These are phyloP conservation scores for Macrostomum cliftonense DNA, from an alignment of 2,888 invertebrate genomes.

Conservation along the genomic window DNA sequence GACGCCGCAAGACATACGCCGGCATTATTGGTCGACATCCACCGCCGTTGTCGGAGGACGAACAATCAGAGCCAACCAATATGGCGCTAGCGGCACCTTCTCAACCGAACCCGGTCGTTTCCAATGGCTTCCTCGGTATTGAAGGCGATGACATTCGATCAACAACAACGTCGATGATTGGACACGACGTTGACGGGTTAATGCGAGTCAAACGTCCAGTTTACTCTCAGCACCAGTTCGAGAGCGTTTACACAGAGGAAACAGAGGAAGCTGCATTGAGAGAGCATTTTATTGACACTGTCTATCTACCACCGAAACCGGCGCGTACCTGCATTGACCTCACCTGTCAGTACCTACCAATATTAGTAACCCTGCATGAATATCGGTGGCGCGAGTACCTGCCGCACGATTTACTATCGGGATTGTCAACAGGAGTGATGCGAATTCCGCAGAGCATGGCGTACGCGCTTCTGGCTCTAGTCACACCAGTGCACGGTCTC, in stretches of 20 bases:
- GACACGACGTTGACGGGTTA: too few species aligned
- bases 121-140: too few species aligned
- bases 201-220: slow-evolving; percentile 2
- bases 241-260: slow-evolving; percentile 5
- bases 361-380: slow-evolving; percentile 2
- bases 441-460: slow-evolving; percentile 11
- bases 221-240: slow-evolving; percentile 7
- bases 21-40: too few species aligned
- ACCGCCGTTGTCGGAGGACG: too few species aligned
- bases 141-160: too few species aligned
- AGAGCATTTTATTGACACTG: slow-evolving; percentile 6
- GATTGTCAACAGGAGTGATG: slow-evolving; percentile 9
- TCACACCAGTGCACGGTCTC: slow-evolving; percentile 7
- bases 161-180: too few species aligned
- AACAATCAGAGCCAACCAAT: too few species aligned
- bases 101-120: too few species aligned
- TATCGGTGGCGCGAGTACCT: slow-evolving; percentile 2
- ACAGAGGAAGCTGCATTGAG: neutral
- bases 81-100: too few species aligned
- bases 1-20: too few species aligned
- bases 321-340: slow-evolving; percentile 1
- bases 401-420: slow-evolving; percentile 6
- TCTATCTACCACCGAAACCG: neutral
- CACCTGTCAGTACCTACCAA: neutral
- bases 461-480: slow-evolving; percentile 8